phyloP scores from a whole-genome alignment of 2,113 vertebrate genomes.

The Coptodon bakossiorum region DNA sequence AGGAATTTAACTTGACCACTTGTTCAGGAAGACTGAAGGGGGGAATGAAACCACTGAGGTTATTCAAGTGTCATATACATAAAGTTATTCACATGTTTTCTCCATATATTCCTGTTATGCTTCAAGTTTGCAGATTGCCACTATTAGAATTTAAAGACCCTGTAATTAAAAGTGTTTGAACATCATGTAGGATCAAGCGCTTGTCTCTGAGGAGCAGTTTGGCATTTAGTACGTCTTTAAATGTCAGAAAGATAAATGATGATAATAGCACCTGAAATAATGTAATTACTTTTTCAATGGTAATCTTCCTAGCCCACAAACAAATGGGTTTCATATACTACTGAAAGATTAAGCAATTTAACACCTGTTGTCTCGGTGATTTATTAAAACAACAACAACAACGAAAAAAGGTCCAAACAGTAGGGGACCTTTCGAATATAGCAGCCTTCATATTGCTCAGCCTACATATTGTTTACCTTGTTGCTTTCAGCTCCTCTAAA shows the following conservation, averaged over 20 bases:
- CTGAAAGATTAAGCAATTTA: constrained; percentile 74
- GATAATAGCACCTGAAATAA: constrained; percentile 67
- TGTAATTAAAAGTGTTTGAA: constrained; percentile 53
- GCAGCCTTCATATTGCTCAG: constrained; percentile 16
- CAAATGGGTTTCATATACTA: constrained; percentile 76
- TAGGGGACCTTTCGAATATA: constrained; percentile 31
- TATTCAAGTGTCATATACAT: not conserved
- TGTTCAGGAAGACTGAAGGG: constrained; percentile 35
- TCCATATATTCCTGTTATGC: not conserved
- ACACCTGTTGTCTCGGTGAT: constrained; percentile 60
- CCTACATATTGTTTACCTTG: constrained; percentile 33
- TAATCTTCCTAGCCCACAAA: constrained; percentile 67
- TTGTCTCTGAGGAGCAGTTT: constrained; percentile 59
- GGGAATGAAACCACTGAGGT: not conserved
- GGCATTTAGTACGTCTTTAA: constrained; percentile 61
- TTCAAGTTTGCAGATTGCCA: not conserved
- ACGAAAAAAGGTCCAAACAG: constrained; percentile 19
- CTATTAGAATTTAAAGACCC: constrained; percentile 39
- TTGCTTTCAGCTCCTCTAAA: not conserved
- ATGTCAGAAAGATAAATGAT: constrained; percentile 70
- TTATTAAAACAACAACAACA: constrained; percentile 48
- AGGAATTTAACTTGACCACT: constrained; percentile 52
- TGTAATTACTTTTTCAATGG: constrained; percentile 60
- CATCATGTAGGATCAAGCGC: constrained; percentile 36
- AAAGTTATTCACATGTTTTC: not conserved